A percentile compares a stretch with the other conserved stretches of the same genome.
Conservation (phyloP, 2,888 invertebrate genomes). For the Hybos culiciformis region DNA sequence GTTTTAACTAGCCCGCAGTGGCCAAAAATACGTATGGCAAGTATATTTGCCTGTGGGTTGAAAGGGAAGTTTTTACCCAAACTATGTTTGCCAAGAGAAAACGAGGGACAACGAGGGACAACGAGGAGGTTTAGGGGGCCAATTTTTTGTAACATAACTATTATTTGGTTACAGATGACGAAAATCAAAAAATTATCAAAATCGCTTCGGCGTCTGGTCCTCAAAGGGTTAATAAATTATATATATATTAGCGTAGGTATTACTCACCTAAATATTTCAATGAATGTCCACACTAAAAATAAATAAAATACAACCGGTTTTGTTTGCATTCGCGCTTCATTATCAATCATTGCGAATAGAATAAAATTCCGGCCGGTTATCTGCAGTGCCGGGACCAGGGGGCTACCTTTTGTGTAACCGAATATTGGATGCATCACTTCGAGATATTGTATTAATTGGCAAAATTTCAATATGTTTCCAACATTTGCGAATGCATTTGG, state of each 20-base stretch:
- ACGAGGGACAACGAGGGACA: too few species aligned
- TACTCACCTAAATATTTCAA: constrained; percentile 67
- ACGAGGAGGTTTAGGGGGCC: too few species aligned
- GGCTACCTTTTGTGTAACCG: constrained; percentile 71
- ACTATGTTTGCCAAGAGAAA: too few species aligned
- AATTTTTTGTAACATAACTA: too few species aligned
- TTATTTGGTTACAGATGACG: too few species aligned
- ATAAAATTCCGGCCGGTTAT: constrained; percentile 64
- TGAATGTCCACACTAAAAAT: constrained; percentile 67
- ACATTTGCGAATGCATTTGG: constrained; percentile 56
- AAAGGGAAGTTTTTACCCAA: too few species aligned
- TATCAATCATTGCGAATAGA: constrained; percentile 68
- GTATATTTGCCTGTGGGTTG: too few species aligned
- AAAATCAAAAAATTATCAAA: too few species aligned
- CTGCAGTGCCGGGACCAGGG: constrained; percentile 61
- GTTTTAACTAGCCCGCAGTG: too few species aligned
- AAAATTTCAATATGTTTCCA: constrained; percentile 63
- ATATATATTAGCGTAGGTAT: constrained; percentile 2
- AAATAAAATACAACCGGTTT: constrained; percentile 79
- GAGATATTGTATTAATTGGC: constrained; percentile 68
- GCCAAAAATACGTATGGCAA: too few species aligned
- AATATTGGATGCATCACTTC: constrained; percentile 83
- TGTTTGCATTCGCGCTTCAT: constrained; percentile 73
- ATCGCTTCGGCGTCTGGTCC: too few species aligned
- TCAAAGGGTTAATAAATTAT: too few species aligned